Base-by-base conservation (phyloP, 2,888 invertebrate species). In the Papilio elwesi region DNA sequence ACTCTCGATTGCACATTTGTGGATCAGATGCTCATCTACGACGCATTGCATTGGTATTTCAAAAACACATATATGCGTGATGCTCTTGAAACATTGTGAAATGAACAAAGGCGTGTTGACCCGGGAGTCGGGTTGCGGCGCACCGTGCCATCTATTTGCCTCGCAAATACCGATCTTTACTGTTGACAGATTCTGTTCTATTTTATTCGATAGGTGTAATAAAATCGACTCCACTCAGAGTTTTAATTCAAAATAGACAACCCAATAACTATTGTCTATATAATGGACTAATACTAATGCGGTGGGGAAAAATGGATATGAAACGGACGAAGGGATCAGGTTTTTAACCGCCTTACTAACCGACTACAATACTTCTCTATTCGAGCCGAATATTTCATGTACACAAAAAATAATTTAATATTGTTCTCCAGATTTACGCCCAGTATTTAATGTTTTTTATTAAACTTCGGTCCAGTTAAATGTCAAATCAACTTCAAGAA, bases 121-220 rank as follows among this genome's bases (percentile, higher is more conserved):
- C 82, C 78, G 78, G 81, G 76, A 74, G 78, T 75, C 77, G 79
- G 79, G 81, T 81, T 83, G 85, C 79, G 82, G 84, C 76, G 78
- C 59, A 79, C 78, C 78, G 77, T 77, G 77, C 68, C 78, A 80
- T 82, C 81, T 84, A 83, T 85, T 84, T 85, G 81, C 81, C 79
- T 76, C 80, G 80, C 83, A 85, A 87, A 87, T 85, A 86, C 80
- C 83, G 81, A 78, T 75, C 80, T 78, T 74, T 76, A 79, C 80
- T 83, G 83, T 84, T 85, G 82, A 82, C 79, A 80, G 78, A 83
- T 81, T 81, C 80, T 80, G 80, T 82, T 78, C 79, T 74, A 81
- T 85, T 87, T 85, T 81, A 82, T 86, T 83, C 78, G 52, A 63
- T 73, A 68, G 53, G 59, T n/a, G 70, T 15, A 63, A 52, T 69